Percentiles rank a stretch among this genome's conserved stretches.
Evolutionary conservation across 2,797 vertebrate genomes (phyloP).

Genomic region (Psittacula derbiana): DNA sequence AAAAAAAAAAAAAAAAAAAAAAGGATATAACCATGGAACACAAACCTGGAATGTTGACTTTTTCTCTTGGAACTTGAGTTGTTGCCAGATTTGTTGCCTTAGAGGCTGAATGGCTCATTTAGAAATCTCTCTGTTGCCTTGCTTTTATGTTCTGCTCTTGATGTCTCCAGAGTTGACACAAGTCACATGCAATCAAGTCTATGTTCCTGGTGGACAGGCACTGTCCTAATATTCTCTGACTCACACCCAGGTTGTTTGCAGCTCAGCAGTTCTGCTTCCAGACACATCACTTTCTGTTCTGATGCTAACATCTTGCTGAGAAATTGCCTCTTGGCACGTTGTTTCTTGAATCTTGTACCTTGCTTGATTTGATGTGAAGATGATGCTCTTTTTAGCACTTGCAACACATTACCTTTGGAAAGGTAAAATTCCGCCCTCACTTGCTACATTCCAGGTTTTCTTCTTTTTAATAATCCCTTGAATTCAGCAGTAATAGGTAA

Average conservation of each 20-base stretch:
- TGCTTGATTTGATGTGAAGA: constrained; percentile 66
- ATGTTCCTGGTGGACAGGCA: constrained; percentile 77
- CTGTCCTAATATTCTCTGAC: constrained; percentile 84
- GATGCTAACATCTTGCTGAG: constrained; percentile 70
- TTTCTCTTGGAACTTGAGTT: constrained; percentile 41
- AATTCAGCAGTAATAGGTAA: neutral
- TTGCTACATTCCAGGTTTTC: neutral
- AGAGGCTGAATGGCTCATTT: constrained; percentile 76
- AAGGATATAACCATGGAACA: neutral
- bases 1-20: constrained; percentile 9
- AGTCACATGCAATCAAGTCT: constrained; percentile 91
- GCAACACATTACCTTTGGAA: constrained; percentile 32
- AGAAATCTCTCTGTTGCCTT: constrained; percentile 68
- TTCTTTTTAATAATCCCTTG: neutral
- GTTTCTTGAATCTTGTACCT: constrained; percentile 45
- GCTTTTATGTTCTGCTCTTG: constrained; percentile 74
- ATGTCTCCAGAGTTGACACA: constrained; percentile 87
- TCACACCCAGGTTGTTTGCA: constrained; percentile 82
- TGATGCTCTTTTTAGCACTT: constrained; percentile 72
- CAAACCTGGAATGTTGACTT: constrained; percentile 54
- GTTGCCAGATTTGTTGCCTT: constrained; percentile 68
- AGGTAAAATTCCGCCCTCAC: neutral
- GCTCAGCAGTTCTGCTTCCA: constrained; percentile 79
- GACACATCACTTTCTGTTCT: constrained; percentile 75
- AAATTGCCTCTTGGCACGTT: constrained; percentile 71